Base-by-base conservation (phyloP, 2,113 vertebrate species). In the Lophotis ruficrista region DNA sequence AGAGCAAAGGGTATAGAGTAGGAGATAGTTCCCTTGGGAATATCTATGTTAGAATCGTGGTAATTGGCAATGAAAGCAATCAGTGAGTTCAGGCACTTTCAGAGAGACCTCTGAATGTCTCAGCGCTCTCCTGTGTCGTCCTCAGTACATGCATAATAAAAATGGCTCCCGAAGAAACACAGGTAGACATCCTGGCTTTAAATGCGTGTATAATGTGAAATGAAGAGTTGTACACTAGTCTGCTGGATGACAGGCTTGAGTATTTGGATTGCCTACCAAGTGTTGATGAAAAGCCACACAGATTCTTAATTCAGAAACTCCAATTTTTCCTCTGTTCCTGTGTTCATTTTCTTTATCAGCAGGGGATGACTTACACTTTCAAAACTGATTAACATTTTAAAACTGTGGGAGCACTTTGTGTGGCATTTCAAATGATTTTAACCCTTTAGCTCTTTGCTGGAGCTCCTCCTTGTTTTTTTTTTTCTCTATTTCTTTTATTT, bases 311-410 rank as follows among this genome's bases (percentile, higher is more conserved):
- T 95, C 85, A 93, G 89, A 94, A 95, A 88, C 43, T 90, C 47
- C 87, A 90, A 51, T 94, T 95, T 96, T 96, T 85, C 48, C 48
- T 94, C 77, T 94, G 73, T 96, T 97, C 93, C 83, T 87, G 54
- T 92, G 90, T 94, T 96, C 95, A 96, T 96, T 97, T 96, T 94
- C 94, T 94, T 95, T 96, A 79, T 87, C 96, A 95, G 96, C 94
- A 89, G 94, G 96, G 79, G 79, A 83, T 93, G 89, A 93, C 93
- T 96, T 96, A 93, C 83, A 90, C 90, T 96, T 96, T 95, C 93
- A 96, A 95, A 96, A 95, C 92, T 96, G 92, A 96, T 97, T 96
- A 96, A 93, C 83, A 93, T 95, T 97, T 97, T 96, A 86, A 96
- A 96, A 94, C 85, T 92, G 73, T 94, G 50, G 73, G 81, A 97